Base-by-base conservation (phyloP, 2,797 vertebrate genomes). In the Merluccius polli region DNA sequence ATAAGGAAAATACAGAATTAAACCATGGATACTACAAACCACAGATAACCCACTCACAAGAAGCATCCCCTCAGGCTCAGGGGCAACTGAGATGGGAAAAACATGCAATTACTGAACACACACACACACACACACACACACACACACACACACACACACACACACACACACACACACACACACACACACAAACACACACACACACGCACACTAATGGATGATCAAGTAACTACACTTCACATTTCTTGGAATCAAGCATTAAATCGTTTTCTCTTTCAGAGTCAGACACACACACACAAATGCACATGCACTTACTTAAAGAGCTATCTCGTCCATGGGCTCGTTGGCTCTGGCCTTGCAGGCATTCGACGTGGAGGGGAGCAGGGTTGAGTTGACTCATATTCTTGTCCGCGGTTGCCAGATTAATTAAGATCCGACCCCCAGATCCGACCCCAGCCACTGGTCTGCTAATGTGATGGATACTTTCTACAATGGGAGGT, bases 251-350 rank as follows among this genome's bases (percentile, higher is more conserved):
- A 59, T n/a, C n/a, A 48, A 48, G 3, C 44, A 10, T 24, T 24
- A 21, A 59, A 59, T 59, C 21, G 21, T 59, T 59, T n/a, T 59
- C 21, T 59, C 52, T 59, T 24, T 59, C 52, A 8, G n/a, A 59
- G 52, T 59, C 52, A 59, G n/a, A 72, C 24, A 72, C 24, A 16
- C 41, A 48, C 88, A 83, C 29, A 90, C 78, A 84, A 4, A 72
- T 29, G 4, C 76, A 79, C 83, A 27, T 27, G 24, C 24, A 27
- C 8, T 27, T 12, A 27, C 59, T 65, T 12, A 65, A 65, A 65
- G 27, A 27, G 59, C 59, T 8, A 74, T 81, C 72, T 75, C 7
- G 41, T 72, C 38, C 27, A 74, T 38, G 70, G n/a, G 6, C 30
- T 75, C 21, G 65, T 21, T 1, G n/a, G 21, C 24, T 67, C 24